Base-by-base conservation (phyloP, 2,888 invertebrate species). In the Athalia circularis region DNA sequence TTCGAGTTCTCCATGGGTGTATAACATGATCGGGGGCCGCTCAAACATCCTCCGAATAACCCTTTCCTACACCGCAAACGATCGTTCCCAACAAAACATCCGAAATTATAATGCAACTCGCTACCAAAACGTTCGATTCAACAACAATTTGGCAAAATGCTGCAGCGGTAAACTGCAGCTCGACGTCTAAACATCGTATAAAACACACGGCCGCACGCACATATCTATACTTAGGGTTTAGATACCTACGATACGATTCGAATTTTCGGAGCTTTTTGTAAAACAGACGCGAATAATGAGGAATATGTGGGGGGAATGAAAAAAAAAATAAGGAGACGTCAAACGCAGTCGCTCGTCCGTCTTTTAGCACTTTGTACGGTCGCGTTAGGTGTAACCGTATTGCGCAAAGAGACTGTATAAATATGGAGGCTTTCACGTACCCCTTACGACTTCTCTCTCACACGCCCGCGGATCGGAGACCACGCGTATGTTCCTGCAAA, bases 381-480 rank as follows among this genome's bases (percentile, higher is more conserved):
- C 64, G 64, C 65, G 75, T 77, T 81, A 83, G 79, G 81, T 83
- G 82, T 83, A 83, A 83, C 84, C 80, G 79, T 77, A 78, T 84
- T 85, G 82, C 83, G 83, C 82, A 83, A 84, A 87, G 86, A 87
- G 87, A 86, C 86, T 86, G 85, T 86, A 86, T 89, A 89, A 29
- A 29, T 29, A 89, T 88, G 88, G 88, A 84, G 88, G 87, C 89
- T 89, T 89, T 89, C 89, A 89, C 89, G 89, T 88, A 85, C 85
- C 84, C 86, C 87, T 7, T 48, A 48, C n/a, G 65, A 54, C 9
- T 54, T 9, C 43, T 11, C n/a, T 47, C n/a, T 13, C 6, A 8
- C 52, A 15, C 50, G 50, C 43, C 62, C 43, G 13, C n/a, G 59
- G 9, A 13, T n/a, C 52, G 9, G 29, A 15, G 43, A 43, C 11